phyloP scores from a whole-genome alignment of 2,888 invertebrate genomes.

The Nephrocerus scutellatus region DNA sequence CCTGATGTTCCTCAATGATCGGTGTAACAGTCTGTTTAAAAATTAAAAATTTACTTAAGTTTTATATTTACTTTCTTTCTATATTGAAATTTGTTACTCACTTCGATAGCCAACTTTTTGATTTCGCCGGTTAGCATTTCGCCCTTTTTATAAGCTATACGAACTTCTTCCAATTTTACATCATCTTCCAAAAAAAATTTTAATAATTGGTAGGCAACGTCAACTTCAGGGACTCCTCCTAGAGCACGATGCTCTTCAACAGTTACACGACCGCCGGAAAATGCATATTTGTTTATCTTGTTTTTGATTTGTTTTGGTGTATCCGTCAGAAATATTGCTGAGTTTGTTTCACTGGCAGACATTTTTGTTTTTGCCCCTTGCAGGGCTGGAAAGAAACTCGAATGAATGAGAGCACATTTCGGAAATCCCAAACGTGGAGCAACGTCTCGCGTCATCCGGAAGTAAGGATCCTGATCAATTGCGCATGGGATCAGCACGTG shows the following conservation, averaged over 20 bases:
- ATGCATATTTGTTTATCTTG: slow-evolving; percentile 95
- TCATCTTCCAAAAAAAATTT: slow-evolving; percentile 95
- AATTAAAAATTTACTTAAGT: slow-evolving; percentile 2
- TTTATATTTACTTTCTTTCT: not conserved
- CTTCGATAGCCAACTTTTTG: slow-evolving; percentile 82
- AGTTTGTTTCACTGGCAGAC: slow-evolving; percentile 92
- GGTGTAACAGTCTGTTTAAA: slow-evolving; percentile 56
- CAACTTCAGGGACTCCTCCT: slow-evolving; percentile 95
- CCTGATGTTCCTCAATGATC: slow-evolving; percentile 76
- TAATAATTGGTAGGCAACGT: slow-evolving; percentile 91
- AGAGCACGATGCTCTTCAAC: slow-evolving; percentile 83
- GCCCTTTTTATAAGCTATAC: slow-evolving; percentile 53
- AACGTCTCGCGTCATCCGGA: slow-evolving; percentile 98
- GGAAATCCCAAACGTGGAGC: slow-evolving; percentile 80
- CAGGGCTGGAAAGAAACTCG: slow-evolving; percentile 85
- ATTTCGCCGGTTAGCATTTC: slow-evolving; percentile 88
- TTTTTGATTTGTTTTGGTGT: slow-evolving; percentile 92
- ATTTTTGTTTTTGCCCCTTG: slow-evolving; percentile 98
- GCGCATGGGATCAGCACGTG: slow-evolving; percentile 87
- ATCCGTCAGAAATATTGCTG: slow-evolving; percentile 92
- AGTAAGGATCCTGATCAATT: slow-evolving; percentile 99
- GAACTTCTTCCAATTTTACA: slow-evolving; percentile 67
- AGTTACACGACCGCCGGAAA: slow-evolving; percentile 91
- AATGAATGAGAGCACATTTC: slow-evolving; percentile 83
- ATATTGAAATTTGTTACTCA: slow-evolving; percentile 16